A percentile compares a stretch with the other conserved stretches of the same genome.
Conservation (phyloP, 2,113 vertebrate genomes). For the Pelodiscus sinensis region DNA sequence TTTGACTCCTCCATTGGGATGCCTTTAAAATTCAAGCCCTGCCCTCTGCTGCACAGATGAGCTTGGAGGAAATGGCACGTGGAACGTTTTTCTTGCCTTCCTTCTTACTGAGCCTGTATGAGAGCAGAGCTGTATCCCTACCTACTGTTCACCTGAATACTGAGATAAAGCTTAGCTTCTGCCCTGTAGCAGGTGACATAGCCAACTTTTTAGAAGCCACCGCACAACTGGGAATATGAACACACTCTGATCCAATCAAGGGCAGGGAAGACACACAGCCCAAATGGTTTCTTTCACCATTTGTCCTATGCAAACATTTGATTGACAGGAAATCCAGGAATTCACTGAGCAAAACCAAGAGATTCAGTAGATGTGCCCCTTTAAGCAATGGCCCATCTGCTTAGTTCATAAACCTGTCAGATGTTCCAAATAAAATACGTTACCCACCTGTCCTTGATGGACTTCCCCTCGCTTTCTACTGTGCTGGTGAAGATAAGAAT, state of each 20-base stretch:
- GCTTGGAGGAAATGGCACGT: not conserved
- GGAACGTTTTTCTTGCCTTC: not conserved
- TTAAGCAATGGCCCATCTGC: not conserved
- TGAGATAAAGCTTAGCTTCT: not conserved
- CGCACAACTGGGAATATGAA: not conserved
- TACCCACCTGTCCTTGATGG: conserved; percentile 77
- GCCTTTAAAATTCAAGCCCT: not conserved
- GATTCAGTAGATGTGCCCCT: not conserved
- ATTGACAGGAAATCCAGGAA: not conserved
- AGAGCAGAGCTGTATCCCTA: not conserved
- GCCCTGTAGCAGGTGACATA: not conserved
- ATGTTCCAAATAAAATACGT: not conserved
- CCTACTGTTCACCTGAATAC: not conserved
- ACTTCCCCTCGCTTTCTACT: conserved; percentile 68
- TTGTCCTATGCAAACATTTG: not conserved
- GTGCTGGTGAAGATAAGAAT: conserved; percentile 84
- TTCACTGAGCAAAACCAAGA: not conserved
- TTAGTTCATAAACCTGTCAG: fast-evolving
- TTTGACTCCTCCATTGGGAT: not conserved
- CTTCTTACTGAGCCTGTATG: not conserved
- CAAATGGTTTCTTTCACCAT: not conserved
- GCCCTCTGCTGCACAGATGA: not conserved
- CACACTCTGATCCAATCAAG: not conserved
- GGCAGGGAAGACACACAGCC: not conserved
- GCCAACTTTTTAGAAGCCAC: not conserved